Conservation (phyloP, 2,888 invertebrate genomes). For the Trissolcus brochymenae region DNA sequence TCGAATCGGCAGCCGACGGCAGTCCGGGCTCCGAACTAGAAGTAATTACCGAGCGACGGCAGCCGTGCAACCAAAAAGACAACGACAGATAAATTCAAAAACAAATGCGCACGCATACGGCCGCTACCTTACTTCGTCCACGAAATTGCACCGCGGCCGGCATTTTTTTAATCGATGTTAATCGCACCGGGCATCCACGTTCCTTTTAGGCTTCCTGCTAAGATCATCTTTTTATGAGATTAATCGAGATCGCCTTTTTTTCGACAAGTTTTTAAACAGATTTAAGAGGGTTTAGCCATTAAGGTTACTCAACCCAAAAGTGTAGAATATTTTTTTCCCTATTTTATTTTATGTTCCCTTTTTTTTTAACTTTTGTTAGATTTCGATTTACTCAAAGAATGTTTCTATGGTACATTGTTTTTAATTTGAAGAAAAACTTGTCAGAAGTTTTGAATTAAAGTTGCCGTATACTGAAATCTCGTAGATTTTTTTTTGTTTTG, state of each 20-base stretch:
- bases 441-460: too few relatives aligned
- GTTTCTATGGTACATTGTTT: too few relatives aligned
- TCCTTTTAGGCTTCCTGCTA: conserved; percentile 46
- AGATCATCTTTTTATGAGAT: conserved; percentile 10
- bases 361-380: too few relatives aligned
- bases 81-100: conserved; percentile 55
- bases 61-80: conserved; percentile 41
- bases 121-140: conserved; percentile 68
- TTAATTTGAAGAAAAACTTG: too few relatives aligned
- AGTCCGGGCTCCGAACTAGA: conserved; percentile 68
- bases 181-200: conserved; percentile 45
- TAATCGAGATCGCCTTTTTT: not conserved
- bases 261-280: not conserved
- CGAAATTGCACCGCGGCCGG: conserved; percentile 64
- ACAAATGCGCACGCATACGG: conserved; percentile 33
- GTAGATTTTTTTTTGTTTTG: too few relatives aligned
- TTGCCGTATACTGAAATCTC: too few relatives aligned
- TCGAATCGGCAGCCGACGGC: conserved; percentile 65
- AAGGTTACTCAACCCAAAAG: too few relatives aligned
- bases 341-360: too few relatives aligned
- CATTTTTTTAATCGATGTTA: conserved; percentile 69
- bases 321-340: too few relatives aligned
- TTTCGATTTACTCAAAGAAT: too few relatives aligned
- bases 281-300: too few relatives aligned
- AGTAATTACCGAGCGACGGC: conserved; percentile 69